A percentile compares a stretch with the other conserved stretches of the same genome.
Conservation (phyloP, 2,113 vertebrate species). For the Paramormyrops kingsleyae region DNA sequence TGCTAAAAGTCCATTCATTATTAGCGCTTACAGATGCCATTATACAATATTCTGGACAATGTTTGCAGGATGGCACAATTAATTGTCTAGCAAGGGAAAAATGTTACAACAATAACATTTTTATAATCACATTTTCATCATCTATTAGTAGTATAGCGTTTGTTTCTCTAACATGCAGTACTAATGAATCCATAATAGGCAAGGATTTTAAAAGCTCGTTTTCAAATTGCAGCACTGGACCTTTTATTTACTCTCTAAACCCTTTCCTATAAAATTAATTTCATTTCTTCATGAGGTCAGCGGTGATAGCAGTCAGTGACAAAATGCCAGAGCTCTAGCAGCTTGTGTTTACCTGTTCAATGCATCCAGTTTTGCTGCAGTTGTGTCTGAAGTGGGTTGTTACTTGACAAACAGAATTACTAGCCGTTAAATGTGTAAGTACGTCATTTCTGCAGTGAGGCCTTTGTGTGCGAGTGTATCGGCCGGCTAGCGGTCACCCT, state of each 20-base stretch:
- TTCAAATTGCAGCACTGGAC: neutral
- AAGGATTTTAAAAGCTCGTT: constrained; percentile 35
- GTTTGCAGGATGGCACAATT: constrained; percentile 69
- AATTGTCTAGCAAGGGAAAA: constrained; percentile 62
- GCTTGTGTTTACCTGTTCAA: neutral
- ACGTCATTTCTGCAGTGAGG: neutral
- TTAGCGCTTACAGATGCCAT: constrained; percentile 60
- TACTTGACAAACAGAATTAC: neutral
- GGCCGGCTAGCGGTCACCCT: neutral
- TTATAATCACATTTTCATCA: constrained; percentile 58
- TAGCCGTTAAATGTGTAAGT: neutral
- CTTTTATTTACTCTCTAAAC: neutral
- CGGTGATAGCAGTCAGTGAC: neutral
- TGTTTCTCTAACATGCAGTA: constrained; percentile 70
- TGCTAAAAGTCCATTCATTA: constrained; percentile 58
- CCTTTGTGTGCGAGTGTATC: neutral
- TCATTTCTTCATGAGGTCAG: neutral
- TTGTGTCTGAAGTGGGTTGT: neutral
- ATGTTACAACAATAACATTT: constrained; percentile 68
- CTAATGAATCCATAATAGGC: constrained; percentile 56
- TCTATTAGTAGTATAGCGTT: constrained; percentile 59
- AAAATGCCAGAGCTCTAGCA: neutral
- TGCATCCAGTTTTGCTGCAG: neutral
- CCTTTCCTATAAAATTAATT: neutral
- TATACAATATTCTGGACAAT: constrained; percentile 58